Evolutionary conservation across 2,797 vertebrate genomes (phyloP), one percentile per base, ranked within the genome.

Genomic region (Chaetodon trifasciatus): DNA sequence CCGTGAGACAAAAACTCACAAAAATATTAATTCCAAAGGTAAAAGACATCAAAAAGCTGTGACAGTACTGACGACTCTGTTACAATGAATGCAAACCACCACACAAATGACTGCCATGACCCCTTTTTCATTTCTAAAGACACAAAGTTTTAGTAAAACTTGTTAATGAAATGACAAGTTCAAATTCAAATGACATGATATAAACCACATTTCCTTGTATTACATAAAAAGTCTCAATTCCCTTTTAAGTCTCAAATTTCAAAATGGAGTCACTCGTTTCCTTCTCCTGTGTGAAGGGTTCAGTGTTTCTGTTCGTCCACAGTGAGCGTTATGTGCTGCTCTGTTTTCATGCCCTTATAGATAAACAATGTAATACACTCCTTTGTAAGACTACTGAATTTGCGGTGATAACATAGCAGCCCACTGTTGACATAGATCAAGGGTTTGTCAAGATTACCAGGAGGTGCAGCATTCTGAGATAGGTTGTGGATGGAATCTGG

Each of bases 381-480:
- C 77, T 76, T 81, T 69, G 66, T 82, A 5, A 56, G 72, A 57
- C 82, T 64, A 86, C 87, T 88, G 86, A 87, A 86, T 83, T 70
- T 74, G 64, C 53, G 61, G 69, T 69, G 84, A 93, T 93, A 93
- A 90, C 78, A 80, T 53, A 74, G 87, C 84, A 56, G 86, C 68
- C 75, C 61, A 19, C 12, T 94, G 91, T 95, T 95, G 91, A 82
- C 90, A 88, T 62, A 93, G 92, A 92, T 90, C 83, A 88, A 91
- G 87, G 81, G 69, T 88, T 88, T 93, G 93, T 91, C 89, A 92
- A 91, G 89, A 92, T 90, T 82, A 87, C 76, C 87, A 79, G 83
- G 92, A 94, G 92, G 91, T 93, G 91, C 88, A 84, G 91, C 88
- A 93, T 95, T 94, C 90, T 91, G 86, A 93, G 85, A 89, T 75